A percentile compares a stretch with the other conserved stretches of the same genome.
phyloP scores from a whole-genome alignment of 2,113 vertebrate genomes.

The Lepidothrix coronata region DNA sequence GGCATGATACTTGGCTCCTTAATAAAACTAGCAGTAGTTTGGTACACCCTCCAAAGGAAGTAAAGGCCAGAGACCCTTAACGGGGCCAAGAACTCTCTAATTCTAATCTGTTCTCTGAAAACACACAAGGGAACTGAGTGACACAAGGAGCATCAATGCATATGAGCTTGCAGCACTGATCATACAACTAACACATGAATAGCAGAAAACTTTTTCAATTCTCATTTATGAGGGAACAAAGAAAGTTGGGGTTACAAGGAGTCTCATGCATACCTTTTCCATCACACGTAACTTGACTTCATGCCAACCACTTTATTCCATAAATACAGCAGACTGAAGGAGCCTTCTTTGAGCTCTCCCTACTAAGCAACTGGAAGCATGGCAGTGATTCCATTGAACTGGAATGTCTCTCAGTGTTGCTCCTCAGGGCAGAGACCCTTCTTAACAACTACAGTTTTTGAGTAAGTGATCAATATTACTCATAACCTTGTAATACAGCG shows the following conservation, averaged over 20 bases:
- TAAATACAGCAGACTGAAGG: not conserved
- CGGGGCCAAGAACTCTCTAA: not conserved
- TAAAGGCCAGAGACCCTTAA: not conserved
- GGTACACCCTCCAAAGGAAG: not conserved
- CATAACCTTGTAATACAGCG: not conserved
- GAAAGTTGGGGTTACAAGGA: not conserved
- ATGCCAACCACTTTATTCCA: not conserved
- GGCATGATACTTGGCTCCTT: not conserved
- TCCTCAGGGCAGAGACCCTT: not conserved
- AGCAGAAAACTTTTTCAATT: not conserved
- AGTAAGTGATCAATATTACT: accelerated
- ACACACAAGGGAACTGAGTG: not conserved
- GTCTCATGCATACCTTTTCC: not conserved
- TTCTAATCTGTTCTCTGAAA: not conserved
- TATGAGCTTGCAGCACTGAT: not conserved
- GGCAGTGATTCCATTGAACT: not conserved
- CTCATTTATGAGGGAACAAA: not conserved
- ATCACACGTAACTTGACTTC: not conserved
- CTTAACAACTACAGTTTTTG: not conserved
- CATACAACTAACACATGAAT: not conserved
- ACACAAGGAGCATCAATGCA: not conserved
- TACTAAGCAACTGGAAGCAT: not conserved
- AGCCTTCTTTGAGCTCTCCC: not conserved
- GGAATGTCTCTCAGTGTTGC: not conserved
- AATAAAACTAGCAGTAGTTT: not conserved